A percentile compares a stretch with the other conserved stretches of the same genome.
Conservation (phyloP, 2,888 invertebrate genomes). For the Sialis fuliginosa region DNA sequence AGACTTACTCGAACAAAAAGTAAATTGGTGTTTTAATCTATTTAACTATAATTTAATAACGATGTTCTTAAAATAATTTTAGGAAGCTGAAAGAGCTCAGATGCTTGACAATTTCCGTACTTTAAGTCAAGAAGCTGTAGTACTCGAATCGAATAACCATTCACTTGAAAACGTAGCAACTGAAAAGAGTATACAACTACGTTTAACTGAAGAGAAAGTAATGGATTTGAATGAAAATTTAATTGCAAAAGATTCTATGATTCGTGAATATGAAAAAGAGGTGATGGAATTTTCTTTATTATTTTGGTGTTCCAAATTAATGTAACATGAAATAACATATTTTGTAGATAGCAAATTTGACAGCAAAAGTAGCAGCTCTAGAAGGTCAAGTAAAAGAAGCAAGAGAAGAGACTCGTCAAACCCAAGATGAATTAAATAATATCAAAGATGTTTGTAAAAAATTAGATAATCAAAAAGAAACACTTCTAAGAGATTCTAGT, state of each 20-base stretch:
- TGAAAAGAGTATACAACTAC: constrained; percentile 39
- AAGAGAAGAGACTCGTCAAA: constrained; percentile 33
- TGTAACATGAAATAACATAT: constrained; percentile 19
- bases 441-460: constrained; percentile 40
- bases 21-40: constrained; percentile 14
- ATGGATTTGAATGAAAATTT: constrained; percentile 45
- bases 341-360: constrained; percentile 28
- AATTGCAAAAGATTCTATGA: constrained; percentile 30
- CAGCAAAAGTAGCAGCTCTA: constrained; percentile 37
- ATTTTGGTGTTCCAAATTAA: background rate
- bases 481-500: constrained; percentile 33
- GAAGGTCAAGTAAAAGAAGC: constrained; percentile 45
- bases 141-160: constrained; percentile 62
- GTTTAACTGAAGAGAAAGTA: constrained; percentile 37
- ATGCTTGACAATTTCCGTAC: constrained; percentile 66
- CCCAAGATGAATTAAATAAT: constrained; percentile 41
- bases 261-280: constrained; percentile 37
- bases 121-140: constrained; percentile 57
- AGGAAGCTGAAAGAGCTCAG: constrained; percentile 65
- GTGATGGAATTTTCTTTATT: constrained; percentile 16
- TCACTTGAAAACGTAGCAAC: constrained; percentile 58
- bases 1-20: constrained; percentile 52
- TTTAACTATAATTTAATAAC: constrained; percentile 6
- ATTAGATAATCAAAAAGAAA: constrained; percentile 49
- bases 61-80: constrained; percentile 10